Evolutionary conservation across 2,888 invertebrate species (phyloP), one percentile per base, ranked within the genome.

Genomic region (Pantelozetes paolii): DNA sequence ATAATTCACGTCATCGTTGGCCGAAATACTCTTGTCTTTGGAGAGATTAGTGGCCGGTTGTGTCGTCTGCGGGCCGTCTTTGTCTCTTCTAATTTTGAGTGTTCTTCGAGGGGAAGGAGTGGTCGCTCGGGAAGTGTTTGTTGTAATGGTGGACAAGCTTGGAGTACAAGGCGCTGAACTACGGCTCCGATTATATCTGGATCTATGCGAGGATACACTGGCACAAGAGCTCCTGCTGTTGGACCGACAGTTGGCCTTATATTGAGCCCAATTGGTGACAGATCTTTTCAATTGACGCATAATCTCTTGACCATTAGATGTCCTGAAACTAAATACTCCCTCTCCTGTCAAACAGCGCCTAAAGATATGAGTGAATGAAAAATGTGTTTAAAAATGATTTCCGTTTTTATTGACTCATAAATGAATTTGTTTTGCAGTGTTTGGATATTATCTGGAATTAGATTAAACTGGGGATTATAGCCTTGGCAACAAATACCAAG

Each of bases 331-430:
- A 50, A 77, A 77, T 5, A 76, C 73, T 5, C 77, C 77, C 62
- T 77, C 77, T 0, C 77, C 77, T 2, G 77, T 77, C 6, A 73
- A 74, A 48, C 76, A 77, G 18, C 77, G 72, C 64, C 77, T 77
- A 18, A 30, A 69, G 5, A 20, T n/a, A n/a, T n/a, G n/a, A n/a
- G n/a, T n/a, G n/a, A n/a, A n/a, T n/a, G n/a, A n/a, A n/a, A n/a
- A n/a, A n/a, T n/a, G n/a, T n/a, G n/a, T n/a, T n/a, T n/a, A n/a
- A n/a, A n/a, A n/a, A n/a, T n/a, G n/a, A n/a, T n/a, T n/a, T n/a
- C n/a, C n/a, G n/a, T n/a, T n/a, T n/a, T n/a, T n/a, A n/a, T n/a
- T n/a, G n/a, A n/a, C n/a, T n/a, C n/a, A n/a, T n/a, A n/a, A n/a
- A n/a, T n/a, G n/a, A n/a, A n/a, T n/a, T n/a, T n/a, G n/a, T n/a